Evolutionary conservation across 2,888 invertebrate genomes (phyloP), one percentile per base, ranked within the genome.

Genomic region (Ophraella communa): DNA sequence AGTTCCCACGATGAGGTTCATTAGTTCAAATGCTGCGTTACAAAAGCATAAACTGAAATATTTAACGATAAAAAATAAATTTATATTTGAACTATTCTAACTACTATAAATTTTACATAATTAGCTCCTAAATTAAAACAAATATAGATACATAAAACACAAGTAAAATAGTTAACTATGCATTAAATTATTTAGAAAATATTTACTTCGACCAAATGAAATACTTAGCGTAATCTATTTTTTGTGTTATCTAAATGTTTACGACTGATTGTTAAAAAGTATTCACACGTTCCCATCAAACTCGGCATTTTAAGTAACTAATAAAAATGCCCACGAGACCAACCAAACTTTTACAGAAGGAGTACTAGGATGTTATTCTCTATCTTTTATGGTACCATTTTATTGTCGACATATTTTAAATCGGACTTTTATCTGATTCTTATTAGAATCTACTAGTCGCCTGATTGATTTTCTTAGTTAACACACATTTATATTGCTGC

Each of bases 251-350:
- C 11, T 14, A n/a, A 17, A 35, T 21, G 23, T 54, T 61, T 45
- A 61, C 35, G 47, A 54, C 11, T 18, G 23, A 61, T 60, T 60
- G 44, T 60, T 60, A 52, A 52, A 21, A 27, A 42, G 27, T 60
- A 45, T 61, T 54, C 61, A 55, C 47, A 47, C 39, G 47, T 44
- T 55, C 55, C 27, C 44, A 55, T 55, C 55, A 44, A 44, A 55
- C 42, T 55, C 20, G 55, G 44, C 18, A 44, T 44, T 44, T 44
- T 18, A 55, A 55, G 18, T 27, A 55, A 55, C 44, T 44, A 18
- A 55, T 55, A 27, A 39, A 55, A 55, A 55, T 44, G 3, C 42
- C 24, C 44, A 55, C 27, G 24, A 8, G 8, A 55, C 24, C 8
- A 27, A 55, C 21, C 10, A 27, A 44, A 39, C 39, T 54, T n/a